phyloP scores from a whole-genome alignment of 2,113 vertebrate genomes.

The Oryzias woworae region DNA sequence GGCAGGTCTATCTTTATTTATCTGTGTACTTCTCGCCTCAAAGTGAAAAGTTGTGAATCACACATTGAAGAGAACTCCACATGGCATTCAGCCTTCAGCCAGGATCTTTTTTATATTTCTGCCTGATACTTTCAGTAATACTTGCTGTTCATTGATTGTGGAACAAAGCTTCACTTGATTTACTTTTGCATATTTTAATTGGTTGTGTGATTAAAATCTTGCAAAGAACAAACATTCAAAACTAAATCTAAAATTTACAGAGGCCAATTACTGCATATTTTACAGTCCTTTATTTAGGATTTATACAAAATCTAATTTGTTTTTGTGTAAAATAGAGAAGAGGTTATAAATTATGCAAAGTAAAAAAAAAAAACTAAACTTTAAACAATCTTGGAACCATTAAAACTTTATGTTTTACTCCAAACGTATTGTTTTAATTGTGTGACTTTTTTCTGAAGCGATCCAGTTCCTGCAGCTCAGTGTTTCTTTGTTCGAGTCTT shows the following conservation, averaged over 20 bases:
- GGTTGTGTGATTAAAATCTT: not conserved
- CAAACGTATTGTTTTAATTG: not conserved
- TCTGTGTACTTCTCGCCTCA: constrained; percentile 35
- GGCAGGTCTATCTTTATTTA: constrained; percentile 37
- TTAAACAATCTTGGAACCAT: constrained; percentile 6
- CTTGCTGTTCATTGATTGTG: not conserved
- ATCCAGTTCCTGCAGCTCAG: not conserved
- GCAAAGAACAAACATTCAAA: not conserved
- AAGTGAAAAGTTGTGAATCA: constrained; percentile 48
- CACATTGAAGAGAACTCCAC: constrained; percentile 6
- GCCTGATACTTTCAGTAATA: constrained; percentile 13
- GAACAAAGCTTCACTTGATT: not conserved
- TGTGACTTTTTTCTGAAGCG: not conserved
- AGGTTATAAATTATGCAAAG: constrained; percentile 17
- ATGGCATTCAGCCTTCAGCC: constrained; percentile 8
- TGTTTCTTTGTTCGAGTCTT: constrained; percentile 10
- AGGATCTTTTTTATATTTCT: constrained; percentile 25
- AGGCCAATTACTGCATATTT: constrained; percentile 38
- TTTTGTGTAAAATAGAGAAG: constrained; percentile 32
- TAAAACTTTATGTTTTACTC: constrained; percentile 16
- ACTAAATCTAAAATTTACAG: constrained; percentile 27
- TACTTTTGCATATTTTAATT: constrained; percentile 16
- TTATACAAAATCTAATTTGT: constrained; percentile 7
- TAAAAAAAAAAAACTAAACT: not conserved
- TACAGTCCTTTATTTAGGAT: constrained; percentile 3